Evolutionary conservation across 2,113 vertebrate species (phyloP).

Genomic region (Lathamus discolor): DNA sequence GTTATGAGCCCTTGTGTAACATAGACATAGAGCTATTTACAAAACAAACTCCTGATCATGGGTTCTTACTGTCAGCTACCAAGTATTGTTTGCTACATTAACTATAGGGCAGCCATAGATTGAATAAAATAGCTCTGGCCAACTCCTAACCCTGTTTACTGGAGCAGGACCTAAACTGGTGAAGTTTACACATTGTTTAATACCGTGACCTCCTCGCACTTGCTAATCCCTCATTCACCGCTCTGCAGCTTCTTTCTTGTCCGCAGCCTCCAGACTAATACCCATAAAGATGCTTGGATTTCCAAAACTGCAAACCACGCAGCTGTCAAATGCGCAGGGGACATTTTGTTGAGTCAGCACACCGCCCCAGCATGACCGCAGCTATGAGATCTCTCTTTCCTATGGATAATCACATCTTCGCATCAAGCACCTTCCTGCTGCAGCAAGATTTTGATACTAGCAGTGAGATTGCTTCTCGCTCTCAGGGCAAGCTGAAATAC

Average conservation of each 20-base stretch:
- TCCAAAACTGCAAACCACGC: slow-evolving; percentile 46
- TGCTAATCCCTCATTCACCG: slow-evolving; percentile 31
- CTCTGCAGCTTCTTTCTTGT: slow-evolving; percentile 44
- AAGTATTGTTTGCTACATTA: neutral
- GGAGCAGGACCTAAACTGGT: neutral
- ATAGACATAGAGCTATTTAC: neutral
- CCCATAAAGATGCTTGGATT: slow-evolving; percentile 61
- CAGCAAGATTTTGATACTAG: slow-evolving; percentile 14
- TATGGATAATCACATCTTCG: slow-evolving; percentile 53
- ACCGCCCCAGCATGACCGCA: neutral
- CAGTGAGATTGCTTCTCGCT: neutral
- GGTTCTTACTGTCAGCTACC: neutral
- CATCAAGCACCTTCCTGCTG: slow-evolving; percentile 15
- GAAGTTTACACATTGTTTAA: slow-evolving; percentile 44
- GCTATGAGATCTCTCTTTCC: slow-evolving; percentile 25
- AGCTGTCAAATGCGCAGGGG: neutral
- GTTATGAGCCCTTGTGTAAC: neutral
- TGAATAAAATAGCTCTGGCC: neutral
- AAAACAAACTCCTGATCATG: neutral
- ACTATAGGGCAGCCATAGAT: neutral
- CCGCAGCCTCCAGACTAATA: slow-evolving; percentile 56
- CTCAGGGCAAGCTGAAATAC: neutral
- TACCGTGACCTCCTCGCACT: neutral
- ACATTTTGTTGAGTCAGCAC: slow-evolving; percentile 41
- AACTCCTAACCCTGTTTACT: neutral